phyloP scores from a whole-genome alignment of 2,113 vertebrate species.

The Muntiacus reevesi region DNA sequence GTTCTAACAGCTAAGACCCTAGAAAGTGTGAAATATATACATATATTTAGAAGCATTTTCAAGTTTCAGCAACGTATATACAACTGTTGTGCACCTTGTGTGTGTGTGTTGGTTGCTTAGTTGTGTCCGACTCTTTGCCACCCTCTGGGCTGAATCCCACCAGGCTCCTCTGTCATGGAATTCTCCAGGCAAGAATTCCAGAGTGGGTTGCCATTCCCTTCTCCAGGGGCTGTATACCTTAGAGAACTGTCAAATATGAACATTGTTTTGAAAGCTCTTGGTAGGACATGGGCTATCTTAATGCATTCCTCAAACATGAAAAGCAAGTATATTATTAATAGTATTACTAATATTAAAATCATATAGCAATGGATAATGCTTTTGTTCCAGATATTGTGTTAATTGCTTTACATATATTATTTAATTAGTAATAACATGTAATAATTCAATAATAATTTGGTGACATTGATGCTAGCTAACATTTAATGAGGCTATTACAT shows the following conservation, averaged over 20 bases:
- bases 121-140: fast-evolving
- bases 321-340: not conserved
- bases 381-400: not conserved
- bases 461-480: not conserved
- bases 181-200: not conserved
- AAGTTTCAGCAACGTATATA: not conserved
- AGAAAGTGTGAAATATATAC: not conserved
- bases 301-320: not conserved
- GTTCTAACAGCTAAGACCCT: not conserved
- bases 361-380: not conserved
- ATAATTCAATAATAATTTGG: not conserved
- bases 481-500: not conserved
- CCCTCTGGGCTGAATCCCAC: fast-evolving
- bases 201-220: not conserved
- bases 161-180: not conserved
- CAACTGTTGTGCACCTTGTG: fast-evolving
- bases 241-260: not conserved
- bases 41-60: not conserved
- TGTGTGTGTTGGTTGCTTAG: not conserved
- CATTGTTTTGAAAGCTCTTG: not conserved
- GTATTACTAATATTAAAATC: not conserved
- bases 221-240: not conserved
- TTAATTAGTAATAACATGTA: not conserved
- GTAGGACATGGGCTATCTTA: not conserved
- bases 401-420: not conserved